Evolutionary conservation across 2,888 invertebrate genomes (phyloP), one percentile per base, ranked within the genome.

Genomic region (Sarcophaga subvicina): DNA sequence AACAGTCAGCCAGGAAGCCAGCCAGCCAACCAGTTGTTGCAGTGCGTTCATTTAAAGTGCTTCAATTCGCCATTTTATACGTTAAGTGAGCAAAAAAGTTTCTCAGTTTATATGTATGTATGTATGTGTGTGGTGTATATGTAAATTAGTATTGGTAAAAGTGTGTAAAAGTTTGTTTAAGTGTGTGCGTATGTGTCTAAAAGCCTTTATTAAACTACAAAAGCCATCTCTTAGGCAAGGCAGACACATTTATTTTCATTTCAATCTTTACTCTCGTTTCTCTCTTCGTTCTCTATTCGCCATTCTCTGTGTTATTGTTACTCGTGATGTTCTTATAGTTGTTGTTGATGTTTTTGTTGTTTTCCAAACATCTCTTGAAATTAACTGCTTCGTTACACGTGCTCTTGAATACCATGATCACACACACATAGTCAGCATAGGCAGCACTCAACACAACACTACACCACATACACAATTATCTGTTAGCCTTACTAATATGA

Each of bases 331-430:
- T 1, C 8, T 59, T 67, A 2, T 20, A 45, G 66, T 49, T 49
- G 49, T 49, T 12, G 14, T 59, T 67, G 6, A 11, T 12, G 14
- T 59, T 67, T 3, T 71, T 79, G 25, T 37, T 60, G 64, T 63
- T 78, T 64, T 66, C 78, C 78, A 75, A 81, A 70, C 63, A 83
- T 63, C 80, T 83, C 80, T 86, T 77, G 71, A 86, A 86, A 83
- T 86, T 83, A 86, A 86, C 83, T 86, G 83, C 77, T 86, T 79
- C 76, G 78, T 83, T 83, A 76, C 70, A 83, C 77, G 80, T 83
- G 83, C 69, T 73, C 77, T 83, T 72, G 63, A 81, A 54, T 49
- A 77, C 12, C 70, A 82, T 71, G 85, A 85, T 76, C 76, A 69
- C 14, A 80, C 49, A 71, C 37, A 70, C 17, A 20, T 17, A 70